Conservation (phyloP, 1,140 invertebrate genomes). For the Sinella curviseta region DNA sequence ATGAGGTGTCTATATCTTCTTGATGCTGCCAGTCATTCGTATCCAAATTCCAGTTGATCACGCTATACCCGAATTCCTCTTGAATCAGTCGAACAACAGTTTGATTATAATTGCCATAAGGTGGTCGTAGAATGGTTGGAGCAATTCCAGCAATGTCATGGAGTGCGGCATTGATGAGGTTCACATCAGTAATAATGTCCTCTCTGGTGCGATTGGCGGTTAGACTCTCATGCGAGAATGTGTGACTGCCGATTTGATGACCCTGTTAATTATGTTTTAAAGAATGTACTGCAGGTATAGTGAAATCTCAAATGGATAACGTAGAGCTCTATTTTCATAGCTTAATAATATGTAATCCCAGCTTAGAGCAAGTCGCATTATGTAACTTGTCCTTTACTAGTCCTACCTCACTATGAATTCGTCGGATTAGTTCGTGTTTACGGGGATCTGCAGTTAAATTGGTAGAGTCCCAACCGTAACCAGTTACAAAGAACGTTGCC, state of each 20-base stretch:
- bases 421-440: background rate
- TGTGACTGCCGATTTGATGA: slow-evolving; percentile 7
- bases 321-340: background rate
- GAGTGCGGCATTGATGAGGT: background rate
- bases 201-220: background rate
- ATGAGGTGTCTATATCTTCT: background rate
- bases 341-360: background rate
- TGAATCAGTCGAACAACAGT: background rate
- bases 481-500: slow-evolving; percentile 13
- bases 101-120: background rate
- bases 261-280: too few species aligned
- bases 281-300: background rate
- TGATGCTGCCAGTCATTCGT: background rate
- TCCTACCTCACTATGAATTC: background rate
- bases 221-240: background rate
- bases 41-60: slow-evolving; percentile 6
- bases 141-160: background rate
- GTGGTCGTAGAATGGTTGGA: background rate
- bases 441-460: background rate
- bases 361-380: too few species aligned
- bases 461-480: background rate
- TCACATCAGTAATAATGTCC: background rate
- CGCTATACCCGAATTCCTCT: background rate
- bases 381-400: too few species aligned
- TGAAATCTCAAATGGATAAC: background rate